Base-by-base conservation (phyloP, 2,113 vertebrate genomes). In the Arizona elegans region DNA sequence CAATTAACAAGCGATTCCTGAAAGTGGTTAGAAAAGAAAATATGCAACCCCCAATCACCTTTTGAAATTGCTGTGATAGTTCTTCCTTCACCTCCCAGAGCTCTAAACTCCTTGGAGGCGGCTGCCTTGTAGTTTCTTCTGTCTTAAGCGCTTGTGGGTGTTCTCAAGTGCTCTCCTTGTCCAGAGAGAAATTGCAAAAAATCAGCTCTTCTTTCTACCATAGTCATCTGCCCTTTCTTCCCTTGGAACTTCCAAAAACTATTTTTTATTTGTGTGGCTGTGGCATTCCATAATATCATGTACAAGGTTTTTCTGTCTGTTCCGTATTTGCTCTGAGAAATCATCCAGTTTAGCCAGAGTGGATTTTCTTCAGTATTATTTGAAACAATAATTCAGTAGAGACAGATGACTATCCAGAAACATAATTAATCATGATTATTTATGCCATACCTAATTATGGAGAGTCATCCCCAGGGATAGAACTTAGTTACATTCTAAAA, bases 371-470 rank as follows among this genome's bases (percentile, higher is more conserved):
- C 94, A 93, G 53, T 17, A 95, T 96, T 96, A 89, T 96, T 91
- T 95, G 2, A 56, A 93, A 95, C 56, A 96, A 65, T 92, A 93
- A 96, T 97, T 97, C 93, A 75, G 94, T 87, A 94, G 89, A 96
- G 93, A 88, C 89, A 97, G 93, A 97, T 95, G 91, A 96, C 88
- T 95, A 96, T 91, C 58, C 62, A 94, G 94, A 93, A 96, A 95
- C 65, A 92, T 93, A 97, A 96, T 97, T 94, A 97, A 96, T 75
- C 91, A 96, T 90, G 65, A 95, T 95, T 93, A 96, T 97, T 96
- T 97, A 95, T 94, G 89, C 94, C 95, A 96, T 96, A 96, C 81
- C 92, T 97, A 95, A 96, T 97, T 96, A 96, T 94, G 87, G 92
- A 91, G 96, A 96, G 93, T 87, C 93, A 95, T 86, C 94, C 85